Percentiles rank a stretch among this genome's conserved stretches.
Conservation (phyloP, 2,888 invertebrate genomes). For the Dicranocentrus wangi region DNA sequence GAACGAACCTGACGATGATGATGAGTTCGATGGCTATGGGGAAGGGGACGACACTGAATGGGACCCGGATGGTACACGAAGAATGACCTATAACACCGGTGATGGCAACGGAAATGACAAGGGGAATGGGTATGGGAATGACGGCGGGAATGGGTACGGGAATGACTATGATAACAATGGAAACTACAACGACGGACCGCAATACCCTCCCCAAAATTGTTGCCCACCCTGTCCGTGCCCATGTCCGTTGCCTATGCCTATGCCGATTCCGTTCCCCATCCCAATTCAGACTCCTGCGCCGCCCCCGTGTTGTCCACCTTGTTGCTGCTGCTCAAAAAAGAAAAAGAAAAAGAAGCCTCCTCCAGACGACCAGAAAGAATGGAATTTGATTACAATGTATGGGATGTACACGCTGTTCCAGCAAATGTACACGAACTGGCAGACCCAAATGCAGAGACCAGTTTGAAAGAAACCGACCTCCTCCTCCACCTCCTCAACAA, state of each 20-base stretch:
- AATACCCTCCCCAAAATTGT: neutral
- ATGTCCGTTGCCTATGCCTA: slow-evolving; percentile 2
- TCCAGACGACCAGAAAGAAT: slow-evolving; percentile 17
- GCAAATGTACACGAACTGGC: slow-evolving; percentile 48
- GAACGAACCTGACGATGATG: neutral
- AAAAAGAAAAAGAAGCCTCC: slow-evolving; percentile 20
- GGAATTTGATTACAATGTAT: slow-evolving; percentile 56
- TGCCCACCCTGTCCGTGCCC: neutral
- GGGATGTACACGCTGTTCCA: slow-evolving; percentile 52
- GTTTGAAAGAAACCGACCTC: slow-evolving; percentile 15
- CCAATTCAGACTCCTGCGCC: slow-evolving; percentile 18
- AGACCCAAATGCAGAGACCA: slow-evolving; percentile 46
- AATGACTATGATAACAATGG: neutral
- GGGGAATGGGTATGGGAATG: neutral
- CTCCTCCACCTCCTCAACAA: neutral
- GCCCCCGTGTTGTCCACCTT: neutral
- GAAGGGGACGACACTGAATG: neutral
- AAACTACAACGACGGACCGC: neutral
- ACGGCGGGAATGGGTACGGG: neutral
- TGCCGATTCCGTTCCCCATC: slow-evolving; percentile 16
- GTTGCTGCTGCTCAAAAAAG: slow-evolving; percentile 26
- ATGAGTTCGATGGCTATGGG: slow-evolving; percentile 12
- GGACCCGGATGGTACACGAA: neutral
- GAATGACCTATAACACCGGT: no score
- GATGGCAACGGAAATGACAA: slow-evolving; percentile 9